Evolutionary conservation across 2,888 invertebrate species (phyloP).

Genomic region (Dermolepida albohirtum): DNA sequence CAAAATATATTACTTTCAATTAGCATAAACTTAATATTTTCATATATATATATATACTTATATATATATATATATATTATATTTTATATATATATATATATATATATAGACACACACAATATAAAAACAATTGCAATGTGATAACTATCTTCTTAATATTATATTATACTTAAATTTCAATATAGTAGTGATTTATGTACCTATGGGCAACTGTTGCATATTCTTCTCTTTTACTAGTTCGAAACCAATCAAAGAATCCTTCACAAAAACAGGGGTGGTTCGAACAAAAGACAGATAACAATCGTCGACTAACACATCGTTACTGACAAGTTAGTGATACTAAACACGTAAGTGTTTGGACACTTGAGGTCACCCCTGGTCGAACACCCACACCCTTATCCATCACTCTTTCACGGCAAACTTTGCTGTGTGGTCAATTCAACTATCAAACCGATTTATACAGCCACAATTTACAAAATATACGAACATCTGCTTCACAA

Average conservation of each 20-base stretch:
- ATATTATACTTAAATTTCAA: no score
- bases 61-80: no score
- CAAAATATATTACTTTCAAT: no score
- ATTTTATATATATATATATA: no score
- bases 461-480: conserved; percentile 14
- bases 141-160: no score
- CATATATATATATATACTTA: no score
- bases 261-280: conserved; percentile 43
- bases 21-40: no score
- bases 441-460: conserved; percentile 31
- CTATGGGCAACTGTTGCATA: neutral
- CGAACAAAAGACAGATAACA: conserved; percentile 44
- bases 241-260: conserved; percentile 15
- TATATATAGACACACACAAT: no score
- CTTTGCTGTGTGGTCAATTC: conserved; percentile 35
- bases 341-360: conserved; percentile 49
- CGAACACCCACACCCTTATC: conserved; percentile 48
- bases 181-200: no score
- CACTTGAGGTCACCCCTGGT: conserved; percentile 54
- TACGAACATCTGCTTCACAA: conserved; percentile 5
- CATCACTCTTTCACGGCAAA: conserved; percentile 36
- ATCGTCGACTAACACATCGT: conserved; percentile 42
- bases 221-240: no score
- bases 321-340: conserved; percentile 43
- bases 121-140: no score